Percentiles rank a stretch among this genome's conserved stretches.
phyloP scores from a whole-genome alignment of 2,888 invertebrate genomes.

The Aporophyla lueneburgensis region DNA sequence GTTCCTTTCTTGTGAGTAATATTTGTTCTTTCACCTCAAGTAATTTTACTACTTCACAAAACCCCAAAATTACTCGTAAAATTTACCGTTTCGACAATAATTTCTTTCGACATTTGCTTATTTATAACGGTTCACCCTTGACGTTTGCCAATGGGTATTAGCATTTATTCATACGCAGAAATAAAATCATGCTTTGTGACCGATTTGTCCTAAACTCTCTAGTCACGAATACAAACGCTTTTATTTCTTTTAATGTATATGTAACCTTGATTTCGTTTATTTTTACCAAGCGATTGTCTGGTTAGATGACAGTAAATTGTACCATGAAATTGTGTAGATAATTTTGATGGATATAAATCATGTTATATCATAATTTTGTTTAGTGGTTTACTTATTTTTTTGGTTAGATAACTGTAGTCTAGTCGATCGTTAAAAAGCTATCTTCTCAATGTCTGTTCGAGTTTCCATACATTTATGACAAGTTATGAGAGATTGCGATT shows the following conservation, averaged over 20 bases:
- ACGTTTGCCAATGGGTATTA: conserved; percentile 79
- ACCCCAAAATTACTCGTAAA: conserved; percentile 67
- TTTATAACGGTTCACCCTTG: conserved; percentile 78
- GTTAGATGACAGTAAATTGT: conserved; percentile 62
- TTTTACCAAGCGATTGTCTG: conserved; percentile 58
- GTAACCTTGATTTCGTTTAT: conserved; percentile 75
- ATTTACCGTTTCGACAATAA: conserved; percentile 69
- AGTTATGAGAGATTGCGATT: too few relatives aligned
- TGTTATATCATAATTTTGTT: conserved; percentile 47
- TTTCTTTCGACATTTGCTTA: conserved; percentile 58
- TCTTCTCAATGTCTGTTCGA: background rate
- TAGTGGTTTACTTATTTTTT: conserved; percentile 29
- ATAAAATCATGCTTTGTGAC: conserved; percentile 75
- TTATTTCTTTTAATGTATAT: conserved; percentile 76
- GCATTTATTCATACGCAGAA: conserved; percentile 77
- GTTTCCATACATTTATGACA: too few relatives aligned
- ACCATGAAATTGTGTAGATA: conserved; percentile 55
- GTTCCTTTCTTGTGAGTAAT: conserved; percentile 40
- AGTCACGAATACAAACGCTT: conserved; percentile 80
- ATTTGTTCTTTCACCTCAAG: conserved; percentile 49
- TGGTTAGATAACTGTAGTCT: conserved; percentile 10
- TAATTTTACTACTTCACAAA: conserved; percentile 53
- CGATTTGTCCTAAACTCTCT: conserved; percentile 77
- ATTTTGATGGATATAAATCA: conserved; percentile 61
- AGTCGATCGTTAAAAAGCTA: background rate